Evolutionary conservation across 1,140 invertebrate species (phyloP).

Genomic region (Musca vetustissima): DNA sequence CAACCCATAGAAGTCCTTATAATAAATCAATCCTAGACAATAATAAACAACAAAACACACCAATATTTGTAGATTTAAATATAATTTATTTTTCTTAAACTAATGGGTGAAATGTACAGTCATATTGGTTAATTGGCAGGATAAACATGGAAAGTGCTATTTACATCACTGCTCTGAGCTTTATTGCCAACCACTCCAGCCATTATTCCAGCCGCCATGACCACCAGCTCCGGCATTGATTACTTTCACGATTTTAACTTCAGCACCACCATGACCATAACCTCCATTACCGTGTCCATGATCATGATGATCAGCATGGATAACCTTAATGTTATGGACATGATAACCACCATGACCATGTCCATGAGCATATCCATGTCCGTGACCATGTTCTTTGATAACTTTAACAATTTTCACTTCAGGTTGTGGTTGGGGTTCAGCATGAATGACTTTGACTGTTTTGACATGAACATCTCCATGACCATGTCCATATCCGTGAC

Average conservation of each 20-base stretch:
- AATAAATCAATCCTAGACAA: too few species aligned
- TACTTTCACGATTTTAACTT: constrained; percentile 8
- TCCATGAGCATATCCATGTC: constrained; percentile 14
- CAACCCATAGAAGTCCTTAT: too few species aligned
- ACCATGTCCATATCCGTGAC: constrained; percentile 33
- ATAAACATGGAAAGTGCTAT: too few species aligned
- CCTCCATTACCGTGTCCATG: constrained; percentile 29
- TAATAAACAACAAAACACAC: too few species aligned
- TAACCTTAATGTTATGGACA: constrained; percentile 26
- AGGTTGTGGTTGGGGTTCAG: constrained; percentile 32
- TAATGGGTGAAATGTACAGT: too few species aligned
- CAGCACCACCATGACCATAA: constrained; percentile 16
- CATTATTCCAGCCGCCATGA: constrained; percentile 26
- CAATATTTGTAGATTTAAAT: too few species aligned
- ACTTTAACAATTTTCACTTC: constrained; percentile 44
- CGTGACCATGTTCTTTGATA: constrained; percentile 33
- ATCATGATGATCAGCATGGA: constrained; percentile 28
- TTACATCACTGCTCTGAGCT: too few species aligned
- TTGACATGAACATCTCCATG: constrained; percentile 32
- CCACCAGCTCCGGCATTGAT: constrained; percentile 1
- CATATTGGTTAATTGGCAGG: too few species aligned
- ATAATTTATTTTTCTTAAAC: too few species aligned
- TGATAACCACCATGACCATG: constrained; percentile 7
- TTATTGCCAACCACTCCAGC: background rate
- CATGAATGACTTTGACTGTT: constrained; percentile 40